Percentiles rank a stretch among this genome's conserved stretches.
Conservation (phyloP, 2,113 vertebrate genomes). For the Atherinomorus stipes region DNA sequence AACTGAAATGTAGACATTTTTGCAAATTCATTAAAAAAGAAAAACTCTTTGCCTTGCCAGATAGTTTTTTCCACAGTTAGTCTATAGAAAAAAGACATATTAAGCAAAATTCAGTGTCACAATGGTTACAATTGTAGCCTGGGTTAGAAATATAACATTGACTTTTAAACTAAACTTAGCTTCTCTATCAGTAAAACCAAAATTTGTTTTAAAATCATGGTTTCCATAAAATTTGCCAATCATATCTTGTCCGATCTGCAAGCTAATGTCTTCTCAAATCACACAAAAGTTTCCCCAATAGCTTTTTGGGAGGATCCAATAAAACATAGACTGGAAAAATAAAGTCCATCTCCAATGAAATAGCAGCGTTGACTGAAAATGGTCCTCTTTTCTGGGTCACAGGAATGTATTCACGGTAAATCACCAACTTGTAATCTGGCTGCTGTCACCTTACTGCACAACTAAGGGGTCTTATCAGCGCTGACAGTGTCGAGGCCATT, state of each 20-base stretch:
- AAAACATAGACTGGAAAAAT: slow-evolving; percentile 65
- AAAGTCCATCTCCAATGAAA: slow-evolving; percentile 36
- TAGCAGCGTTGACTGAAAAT: slow-evolving; percentile 49
- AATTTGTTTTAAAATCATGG: slow-evolving; percentile 39
- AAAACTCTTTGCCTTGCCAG: no score
- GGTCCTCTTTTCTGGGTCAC: slow-evolving; percentile 69
- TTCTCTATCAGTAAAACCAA: slow-evolving; percentile 35
- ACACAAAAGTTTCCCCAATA: slow-evolving; percentile 37
- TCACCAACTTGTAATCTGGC: slow-evolving; percentile 75
- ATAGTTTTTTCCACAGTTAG: no score
- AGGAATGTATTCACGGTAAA: slow-evolving; percentile 75
- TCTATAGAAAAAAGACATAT: no score
- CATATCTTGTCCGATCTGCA: slow-evolving; percentile 39
- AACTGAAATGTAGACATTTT: no score
- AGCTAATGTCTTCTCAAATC: slow-evolving; percentile 55
- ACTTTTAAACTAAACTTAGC: not conserved
- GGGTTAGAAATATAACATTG: no score
- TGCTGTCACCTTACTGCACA: slow-evolving; percentile 69
- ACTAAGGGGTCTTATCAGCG: slow-evolving; percentile 70
- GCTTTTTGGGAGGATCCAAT: slow-evolving; percentile 51
- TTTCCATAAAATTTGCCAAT: slow-evolving; percentile 20
- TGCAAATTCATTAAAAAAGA: no score
- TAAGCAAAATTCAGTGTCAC: no score
- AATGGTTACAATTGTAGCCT: no score
- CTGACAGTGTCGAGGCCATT: slow-evolving; percentile 66